Evolutionary conservation across 2,797 vertebrate genomes (phyloP).

Genomic region (Ptychadena robeensis): DNA sequence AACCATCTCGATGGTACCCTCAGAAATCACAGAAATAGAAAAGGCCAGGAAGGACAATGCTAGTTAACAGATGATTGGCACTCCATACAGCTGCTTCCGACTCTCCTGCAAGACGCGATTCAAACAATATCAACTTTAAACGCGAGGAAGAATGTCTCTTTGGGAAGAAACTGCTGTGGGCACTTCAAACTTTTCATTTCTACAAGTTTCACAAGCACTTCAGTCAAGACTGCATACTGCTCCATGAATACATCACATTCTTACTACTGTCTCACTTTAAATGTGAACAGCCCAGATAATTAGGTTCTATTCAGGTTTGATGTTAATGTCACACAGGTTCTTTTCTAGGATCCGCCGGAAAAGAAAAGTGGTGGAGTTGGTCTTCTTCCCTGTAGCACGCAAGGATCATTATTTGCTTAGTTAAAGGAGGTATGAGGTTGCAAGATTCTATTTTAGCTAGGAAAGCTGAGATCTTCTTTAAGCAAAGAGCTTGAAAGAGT

Average conservation of each 20-base stretch:
- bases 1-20: too few relatives aligned
- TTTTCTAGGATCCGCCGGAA: neutral
- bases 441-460: neutral
- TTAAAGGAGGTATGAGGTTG: neutral
- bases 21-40: neutral
- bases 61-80: neutral
- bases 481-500: too few relatives aligned
- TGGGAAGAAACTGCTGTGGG: neutral
- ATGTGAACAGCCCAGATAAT: constrained; percentile 7
- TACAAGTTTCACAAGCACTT: neutral
- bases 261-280: neutral
- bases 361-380: neutral
- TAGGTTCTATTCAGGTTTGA: neutral
- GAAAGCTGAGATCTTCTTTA: neutral
- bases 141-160: neutral
- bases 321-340: constrained; percentile 1
- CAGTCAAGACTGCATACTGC: neutral
- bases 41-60: neutral
- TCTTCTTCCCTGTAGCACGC: neutral
- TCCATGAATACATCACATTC: neutral
- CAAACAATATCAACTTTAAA: neutral
- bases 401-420: neutral
- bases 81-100: neutral
- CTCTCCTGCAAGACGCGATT: neutral
- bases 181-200: neutral